phyloP scores from a whole-genome alignment of 2,888 invertebrate genomes.

The Sarcophaga rosellei region DNA sequence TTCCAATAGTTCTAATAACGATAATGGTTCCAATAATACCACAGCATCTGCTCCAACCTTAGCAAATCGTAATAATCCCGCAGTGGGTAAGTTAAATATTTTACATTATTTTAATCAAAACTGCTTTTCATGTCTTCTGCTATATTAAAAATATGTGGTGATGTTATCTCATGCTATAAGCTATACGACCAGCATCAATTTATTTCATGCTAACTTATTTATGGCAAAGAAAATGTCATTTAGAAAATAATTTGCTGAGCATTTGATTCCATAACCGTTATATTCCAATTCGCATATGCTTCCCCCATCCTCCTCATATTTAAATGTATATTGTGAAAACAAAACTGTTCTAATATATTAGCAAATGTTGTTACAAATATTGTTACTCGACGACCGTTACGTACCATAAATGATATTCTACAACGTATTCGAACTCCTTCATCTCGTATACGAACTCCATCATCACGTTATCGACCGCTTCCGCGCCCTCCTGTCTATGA shows the following conservation, averaged over 20 bases:
- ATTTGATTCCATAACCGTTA: slow-evolving; percentile 60
- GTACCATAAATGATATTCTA: slow-evolving; percentile 57
- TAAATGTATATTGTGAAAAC: slow-evolving; percentile 58
- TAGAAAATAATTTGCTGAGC: not conserved
- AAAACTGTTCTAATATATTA: slow-evolving; percentile 66
- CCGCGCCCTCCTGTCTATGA: not conserved
- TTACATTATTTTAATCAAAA: not conserved
- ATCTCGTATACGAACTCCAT: slow-evolving; percentile 20
- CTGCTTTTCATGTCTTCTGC: not conserved
- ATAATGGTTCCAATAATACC: slow-evolving; percentile 65
- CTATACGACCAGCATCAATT: not conserved
- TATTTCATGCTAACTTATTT: not conserved
- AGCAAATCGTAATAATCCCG: slow-evolving; percentile 37
- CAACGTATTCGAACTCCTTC: slow-evolving; percentile 57
- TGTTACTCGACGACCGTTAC: slow-evolving; percentile 66
- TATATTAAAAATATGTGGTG: slow-evolving; percentile 26
- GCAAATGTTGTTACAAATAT: slow-evolving; percentile 67
- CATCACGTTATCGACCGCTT: not conserved
- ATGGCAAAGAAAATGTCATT: not conserved
- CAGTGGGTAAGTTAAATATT: slow-evolving; percentile 57
- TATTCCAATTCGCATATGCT: slow-evolving; percentile 38
- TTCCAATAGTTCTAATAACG: slow-evolving; percentile 59
- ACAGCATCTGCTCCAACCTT: slow-evolving; percentile 9
- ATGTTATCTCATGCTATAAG: slow-evolving; percentile 53
- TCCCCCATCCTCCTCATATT: slow-evolving; percentile 39